phyloP scores from a whole-genome alignment of 2,797 vertebrate species.

The Ibycter americanus region DNA sequence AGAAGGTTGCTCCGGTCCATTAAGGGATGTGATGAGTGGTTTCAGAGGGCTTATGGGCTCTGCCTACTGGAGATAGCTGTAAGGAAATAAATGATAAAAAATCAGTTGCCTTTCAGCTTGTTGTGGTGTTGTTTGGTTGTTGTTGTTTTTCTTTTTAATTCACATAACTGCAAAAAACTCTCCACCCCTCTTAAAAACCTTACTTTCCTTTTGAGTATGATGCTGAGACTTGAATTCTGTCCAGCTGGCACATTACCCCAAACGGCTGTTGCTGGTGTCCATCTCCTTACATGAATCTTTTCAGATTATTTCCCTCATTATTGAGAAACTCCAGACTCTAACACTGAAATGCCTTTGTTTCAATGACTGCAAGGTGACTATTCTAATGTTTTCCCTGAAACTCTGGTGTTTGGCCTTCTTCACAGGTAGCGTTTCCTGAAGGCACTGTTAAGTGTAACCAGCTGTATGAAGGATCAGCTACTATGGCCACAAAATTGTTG shows the following conservation, averaged over 20 bases:
- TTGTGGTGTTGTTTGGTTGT: not conserved
- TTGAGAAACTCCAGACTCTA: not conserved
- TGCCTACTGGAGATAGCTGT: not conserved
- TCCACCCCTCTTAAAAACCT: not conserved
- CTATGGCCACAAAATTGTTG: not conserved
- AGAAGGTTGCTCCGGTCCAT: not conserved
- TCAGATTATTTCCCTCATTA: not conserved
- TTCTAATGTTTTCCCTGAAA: not conserved
- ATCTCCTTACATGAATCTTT: not conserved
- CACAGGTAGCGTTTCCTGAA: not conserved
- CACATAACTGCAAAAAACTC: not conserved
- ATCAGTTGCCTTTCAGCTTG: not conserved
- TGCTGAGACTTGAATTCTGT: not conserved
- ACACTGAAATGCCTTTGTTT: not conserved
- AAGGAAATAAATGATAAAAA: not conserved
- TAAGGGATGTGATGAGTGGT: not conserved
- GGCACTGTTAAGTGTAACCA: not conserved
- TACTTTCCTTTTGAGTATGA: not conserved
- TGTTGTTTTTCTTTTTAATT: not conserved
- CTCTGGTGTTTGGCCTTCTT: not conserved
- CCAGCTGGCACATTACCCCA: not conserved
- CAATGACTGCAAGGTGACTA: not conserved
- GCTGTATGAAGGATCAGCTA: not conserved
- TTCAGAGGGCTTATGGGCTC: not conserved
- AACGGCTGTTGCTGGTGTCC: not conserved